Percentiles rank a stretch among this genome's conserved stretches.
These are phyloP conservation scores for Delia radicum DNA, from an alignment of 1,140 invertebrate genomes.

Conservation along the genomic window DNA sequence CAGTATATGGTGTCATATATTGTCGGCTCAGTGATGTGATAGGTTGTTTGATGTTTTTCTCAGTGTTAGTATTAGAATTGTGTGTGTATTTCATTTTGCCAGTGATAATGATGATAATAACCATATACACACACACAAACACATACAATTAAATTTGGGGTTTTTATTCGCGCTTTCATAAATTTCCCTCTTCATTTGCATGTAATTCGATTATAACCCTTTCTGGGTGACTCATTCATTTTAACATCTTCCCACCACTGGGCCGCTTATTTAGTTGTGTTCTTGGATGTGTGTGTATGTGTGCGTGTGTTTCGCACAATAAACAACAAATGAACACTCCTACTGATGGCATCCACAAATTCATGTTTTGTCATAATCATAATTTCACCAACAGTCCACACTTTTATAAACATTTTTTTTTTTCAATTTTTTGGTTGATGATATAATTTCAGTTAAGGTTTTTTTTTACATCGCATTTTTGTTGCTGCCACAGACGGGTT, in stretches of 20 bases:
- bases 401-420: background rate
- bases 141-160: background rate
- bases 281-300: too few relatives aligned
- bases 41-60: background rate
- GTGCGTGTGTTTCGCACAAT: background rate
- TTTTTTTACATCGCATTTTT: background rate
- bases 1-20: background rate
- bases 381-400: conserved; percentile 16
- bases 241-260: background rate
- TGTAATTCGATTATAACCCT: conserved; percentile 23
- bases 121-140: background rate
- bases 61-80: too few relatives aligned
- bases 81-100: background rate
- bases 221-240: background rate
- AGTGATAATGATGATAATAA: background rate
- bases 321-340: background rate
- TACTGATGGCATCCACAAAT: conserved; percentile 8
- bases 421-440: background rate
- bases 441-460: background rate
- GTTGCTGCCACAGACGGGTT: background rate
- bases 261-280: background rate
- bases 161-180: conserved; percentile 6
- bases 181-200: conserved; percentile 25
- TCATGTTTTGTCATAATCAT: conserved; percentile 27
- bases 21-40: background rate